Evolutionary conservation across 2,113 vertebrate species (phyloP), one percentile per base, ranked within the genome.

Genomic region (Centropristis striata): DNA sequence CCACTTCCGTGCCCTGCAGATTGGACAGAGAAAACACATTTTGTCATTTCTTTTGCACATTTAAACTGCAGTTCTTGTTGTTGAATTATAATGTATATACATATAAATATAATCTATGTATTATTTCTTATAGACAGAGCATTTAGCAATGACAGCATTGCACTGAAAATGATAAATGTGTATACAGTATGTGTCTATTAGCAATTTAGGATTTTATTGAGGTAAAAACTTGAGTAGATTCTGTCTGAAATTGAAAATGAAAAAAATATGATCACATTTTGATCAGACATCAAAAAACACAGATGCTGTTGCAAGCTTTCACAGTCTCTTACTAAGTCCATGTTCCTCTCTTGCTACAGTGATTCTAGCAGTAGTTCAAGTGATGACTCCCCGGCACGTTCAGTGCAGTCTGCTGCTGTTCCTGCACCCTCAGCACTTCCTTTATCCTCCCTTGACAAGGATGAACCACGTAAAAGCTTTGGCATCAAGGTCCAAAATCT

Each of bases 401-500:
- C 98, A 0, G 98, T 99, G 75, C 97, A 98, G 67, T 99, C 98
- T 0, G 96, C 98, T 1, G 98, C 98, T 2, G 96, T 99, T 25
- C 98, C 97, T 0, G 98, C 98, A 2, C 98, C 97, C 0, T 95
- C 97, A 2, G 94, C 97, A 79, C 97, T 97, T 92, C 93, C 97
- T 84, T 94, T 98, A 78, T 95, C 96, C 0, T 95, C 97, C 53
- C 92, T 99, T 86, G 98, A 99, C 92, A 99, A 99, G 89, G 98
- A 99, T 92, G 98, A 99, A 86, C 98, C 98, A 46, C 96, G 98
- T 16, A 99, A 98, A 94, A 99, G 98, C 88, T 99, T 98, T 90
- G 98, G 98, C 87, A 99, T 99, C 93, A 99, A 99, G 91, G 98
- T 99, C 87, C 98, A 99, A 88, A 99, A 99, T 94, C 97, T 99